These are phyloP conservation scores for Nothobranchius kuhntae DNA, from an alignment of 2,113 vertebrate species.

Conservation along the genomic window DNA sequence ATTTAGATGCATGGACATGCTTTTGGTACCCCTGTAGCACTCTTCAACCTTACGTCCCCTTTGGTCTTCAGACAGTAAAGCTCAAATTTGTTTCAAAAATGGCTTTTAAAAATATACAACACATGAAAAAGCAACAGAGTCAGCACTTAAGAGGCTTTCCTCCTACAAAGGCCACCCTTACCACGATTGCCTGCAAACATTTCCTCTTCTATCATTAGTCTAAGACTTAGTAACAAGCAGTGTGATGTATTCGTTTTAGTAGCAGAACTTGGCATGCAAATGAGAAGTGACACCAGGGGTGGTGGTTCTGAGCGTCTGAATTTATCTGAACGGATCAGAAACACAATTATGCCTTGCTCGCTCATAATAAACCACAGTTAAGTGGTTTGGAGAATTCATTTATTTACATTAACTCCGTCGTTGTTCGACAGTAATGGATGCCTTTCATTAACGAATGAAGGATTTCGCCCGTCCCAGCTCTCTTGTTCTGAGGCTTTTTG, in stretches of 20 bases:
- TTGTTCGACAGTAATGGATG: conserved; percentile 75
- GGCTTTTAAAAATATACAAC: conserved; percentile 28
- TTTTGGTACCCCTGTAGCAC: no score
- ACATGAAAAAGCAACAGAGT: conserved; percentile 13
- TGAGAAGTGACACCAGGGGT: conserved; percentile 50
- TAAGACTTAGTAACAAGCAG: conserved; percentile 60
- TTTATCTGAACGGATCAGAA: conserved; percentile 78
- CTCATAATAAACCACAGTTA: conserved; percentile 78
- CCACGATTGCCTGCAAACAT: conserved; percentile 51
- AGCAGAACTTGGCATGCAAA: conserved; percentile 52
- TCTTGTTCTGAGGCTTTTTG: conserved; percentile 43
- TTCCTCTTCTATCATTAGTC: conserved; percentile 66
- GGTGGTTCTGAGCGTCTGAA: conserved; percentile 50
- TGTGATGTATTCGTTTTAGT: conserved; percentile 48
- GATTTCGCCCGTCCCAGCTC: conserved; percentile 36
- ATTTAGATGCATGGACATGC: no score
- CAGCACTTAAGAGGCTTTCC: conserved; percentile 46
- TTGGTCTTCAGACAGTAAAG: no score
- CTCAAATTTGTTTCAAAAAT: not conserved
- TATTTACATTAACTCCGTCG: conserved; percentile 77
- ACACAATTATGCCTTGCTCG: conserved; percentile 76
- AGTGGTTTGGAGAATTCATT: conserved; percentile 80
- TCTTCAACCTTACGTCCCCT: no score
- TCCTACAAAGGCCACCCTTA: conserved; percentile 46
- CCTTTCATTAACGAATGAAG: conserved; percentile 74